These are phyloP conservation scores for Cyanoramphus novaezelandiae DNA, from an alignment of 2,113 vertebrate species.

Conservation along the genomic window DNA sequence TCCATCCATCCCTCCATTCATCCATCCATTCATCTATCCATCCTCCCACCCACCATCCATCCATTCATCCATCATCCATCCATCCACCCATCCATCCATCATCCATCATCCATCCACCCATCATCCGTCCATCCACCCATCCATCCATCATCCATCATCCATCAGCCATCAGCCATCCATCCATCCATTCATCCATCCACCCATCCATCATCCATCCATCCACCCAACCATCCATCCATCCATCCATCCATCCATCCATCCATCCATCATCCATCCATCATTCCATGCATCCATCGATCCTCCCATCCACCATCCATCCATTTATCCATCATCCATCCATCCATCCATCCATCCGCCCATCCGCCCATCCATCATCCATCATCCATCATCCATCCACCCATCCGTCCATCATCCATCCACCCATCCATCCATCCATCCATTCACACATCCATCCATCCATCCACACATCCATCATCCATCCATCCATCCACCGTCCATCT, in stretches of 20 bases:
- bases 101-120: accelerated
- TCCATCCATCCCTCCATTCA: background rate
- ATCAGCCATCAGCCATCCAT: too few species aligned
- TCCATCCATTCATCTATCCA: background rate
- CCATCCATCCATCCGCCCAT: too few species aligned
- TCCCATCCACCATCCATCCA: too few species aligned
- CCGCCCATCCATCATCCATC: background rate
- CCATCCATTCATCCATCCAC: too few species aligned
- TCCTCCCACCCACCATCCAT: background rate
- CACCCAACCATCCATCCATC: too few species aligned
- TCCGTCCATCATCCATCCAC: background rate
- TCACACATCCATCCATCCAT: too few species aligned
- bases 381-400: background rate
- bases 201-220: background rate
- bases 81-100: background rate
- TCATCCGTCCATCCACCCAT: background rate
- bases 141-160: background rate
- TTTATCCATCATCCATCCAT: background rate
- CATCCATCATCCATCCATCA: background rate
- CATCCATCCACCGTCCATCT: background rate
- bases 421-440: background rate
- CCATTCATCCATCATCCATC: background rate
- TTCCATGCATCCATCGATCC: too few species aligned
- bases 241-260: background rate
- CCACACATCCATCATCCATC: background rate